Base-by-base conservation (phyloP, 2,113 vertebrate genomes). In the Cyanoramphus novaezelandiae region DNA sequence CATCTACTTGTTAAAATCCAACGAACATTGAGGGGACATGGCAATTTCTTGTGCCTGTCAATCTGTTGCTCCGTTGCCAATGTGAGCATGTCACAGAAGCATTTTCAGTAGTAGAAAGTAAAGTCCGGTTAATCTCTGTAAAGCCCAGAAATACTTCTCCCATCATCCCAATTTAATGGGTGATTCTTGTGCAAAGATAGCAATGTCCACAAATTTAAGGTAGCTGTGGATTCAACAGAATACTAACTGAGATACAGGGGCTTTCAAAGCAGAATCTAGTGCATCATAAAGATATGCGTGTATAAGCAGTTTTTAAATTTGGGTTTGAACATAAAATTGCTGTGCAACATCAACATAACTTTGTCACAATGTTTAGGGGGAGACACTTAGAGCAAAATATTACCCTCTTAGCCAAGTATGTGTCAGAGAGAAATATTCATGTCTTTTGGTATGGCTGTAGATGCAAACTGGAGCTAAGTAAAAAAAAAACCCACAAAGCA, bases 371-470 rank as follows among this genome's bases (percentile, higher is more conserved):
- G 90, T 97, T 97, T 97, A 95, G 75, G 92, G 93, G 85, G 72
- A 96, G 97, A 95, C 86, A 91, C 87, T 97, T 97, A 91, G 85
- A 96, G 90, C 72, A 95, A 98, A 97, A 96, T 97, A 96, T 94
- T 96, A 88, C 72, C 75, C 80, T 89, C 60, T 96, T 91, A 93
- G 71, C 83, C 95, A 95, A 93, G 75, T 80, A 86, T 14, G 35
- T 72, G 33, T 83, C 71, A 93, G 88, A 94, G 76, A 96, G 82
- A 94, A 96, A 96, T 85, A 94, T 75, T 97, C 2, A 25, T 80
- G 93, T 88, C 50, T 96, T 84, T 82, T 18, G n/a, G 47, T 25
- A 62, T 57, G 52, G 89, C 91, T 97, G 74, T 89, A 93, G 95
- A 90, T 60, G 41, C 79, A 92, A 95, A 90, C 37, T 69, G 65